These are phyloP conservation scores for Hyperoplus immaculatus DNA, from an alignment of 2,797 vertebrate species.

Conservation along the genomic window DNA sequence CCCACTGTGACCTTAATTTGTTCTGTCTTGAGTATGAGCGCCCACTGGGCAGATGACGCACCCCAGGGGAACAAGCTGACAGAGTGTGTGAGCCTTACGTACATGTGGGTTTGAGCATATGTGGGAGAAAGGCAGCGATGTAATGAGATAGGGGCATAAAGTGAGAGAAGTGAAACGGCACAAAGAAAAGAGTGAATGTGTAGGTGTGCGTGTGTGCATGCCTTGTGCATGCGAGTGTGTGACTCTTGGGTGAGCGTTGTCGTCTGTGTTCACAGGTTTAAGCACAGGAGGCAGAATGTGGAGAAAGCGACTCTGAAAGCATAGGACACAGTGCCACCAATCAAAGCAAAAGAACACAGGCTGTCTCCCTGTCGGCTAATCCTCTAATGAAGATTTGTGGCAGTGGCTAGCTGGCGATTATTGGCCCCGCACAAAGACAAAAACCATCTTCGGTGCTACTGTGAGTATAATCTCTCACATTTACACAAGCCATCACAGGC, in stretches of 20 bases:
- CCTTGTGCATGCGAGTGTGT: slow-evolving; percentile 5
- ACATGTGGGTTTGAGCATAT: slow-evolving; percentile 55
- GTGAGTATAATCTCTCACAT: slow-evolving; percentile 76
- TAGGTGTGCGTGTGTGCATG: slow-evolving; percentile 5
- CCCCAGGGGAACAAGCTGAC: slow-evolving; percentile 76
- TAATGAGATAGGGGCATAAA: slow-evolving; percentile 6
- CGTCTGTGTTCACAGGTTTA: slow-evolving; percentile 44
- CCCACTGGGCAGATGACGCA: slow-evolving; percentile 77
- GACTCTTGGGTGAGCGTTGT: slow-evolving; percentile 32
- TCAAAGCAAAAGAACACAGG: slow-evolving; percentile 76
- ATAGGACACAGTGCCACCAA: slow-evolving; percentile 52
- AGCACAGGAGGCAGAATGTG: slow-evolving; percentile 60
- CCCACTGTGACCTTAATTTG: slow-evolving; percentile 87
- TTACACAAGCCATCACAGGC: slow-evolving; percentile 66
- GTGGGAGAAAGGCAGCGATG: slow-evolving; percentile 18
- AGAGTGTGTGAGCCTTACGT: slow-evolving; percentile 57
- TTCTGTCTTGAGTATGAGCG: slow-evolving; percentile 81
- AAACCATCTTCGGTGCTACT: slow-evolving; percentile 67
- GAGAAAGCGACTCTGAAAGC: slow-evolving; percentile 48
- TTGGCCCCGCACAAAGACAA: slow-evolving; percentile 70
- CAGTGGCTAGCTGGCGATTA: slow-evolving; percentile 81
- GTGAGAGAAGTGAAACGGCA: not conserved
- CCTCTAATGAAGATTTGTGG: slow-evolving; percentile 87
- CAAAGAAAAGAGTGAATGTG: slow-evolving; percentile 8
- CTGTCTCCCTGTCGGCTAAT: slow-evolving; percentile 82